Evolutionary conservation across 2,113 vertebrate species (phyloP), one percentile per base, ranked within the genome.

Genomic region (Agapornis roseicollis): DNA sequence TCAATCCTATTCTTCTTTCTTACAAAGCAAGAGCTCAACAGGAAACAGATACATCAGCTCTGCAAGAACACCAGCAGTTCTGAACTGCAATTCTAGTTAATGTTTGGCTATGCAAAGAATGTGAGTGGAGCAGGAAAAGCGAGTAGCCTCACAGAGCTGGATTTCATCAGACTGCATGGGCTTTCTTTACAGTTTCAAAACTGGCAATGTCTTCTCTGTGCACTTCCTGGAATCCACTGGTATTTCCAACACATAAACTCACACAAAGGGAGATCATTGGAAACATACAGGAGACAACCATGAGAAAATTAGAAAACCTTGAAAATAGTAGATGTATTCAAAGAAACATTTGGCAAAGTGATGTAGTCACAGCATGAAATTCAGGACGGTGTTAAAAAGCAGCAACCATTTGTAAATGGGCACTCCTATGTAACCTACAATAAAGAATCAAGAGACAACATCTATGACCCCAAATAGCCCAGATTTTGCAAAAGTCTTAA

Each of bases 101-200:
- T 91, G 70, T 82, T 94, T 88, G 93, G 85, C 93, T 89, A 77
- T 58, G 64, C 25, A 15, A 42, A 61, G 90, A 89, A 93, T 79
- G 66, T 55, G 70, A 86, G 68, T 19, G 70, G 81, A 89, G 81
- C 65, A 89, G 78, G 68, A 56, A 49, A 73, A 89, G 63, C 13
- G 41, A 94, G 79, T 2, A 74, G 42, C n/a, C 46, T 70, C 84
- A 50, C 74, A 66, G 6, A 29, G 60, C 53, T 65, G 69, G 15
- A 52, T 68, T 95, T 88, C 71, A 64, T 55, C 80, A 78, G 37
- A 41, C 64, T 86, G 84, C 64, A 55, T 5, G 16, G 25, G 47
- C 28, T 65, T 55, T 8, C 77, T 78, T 24, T 46, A 80, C 73
- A 70, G 35, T 63, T 4, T 79, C 15, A 77, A 91, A 58, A 61